Conservation (phyloP, 92 coral and sea anemone species). For the Bergia sp. region DNA sequence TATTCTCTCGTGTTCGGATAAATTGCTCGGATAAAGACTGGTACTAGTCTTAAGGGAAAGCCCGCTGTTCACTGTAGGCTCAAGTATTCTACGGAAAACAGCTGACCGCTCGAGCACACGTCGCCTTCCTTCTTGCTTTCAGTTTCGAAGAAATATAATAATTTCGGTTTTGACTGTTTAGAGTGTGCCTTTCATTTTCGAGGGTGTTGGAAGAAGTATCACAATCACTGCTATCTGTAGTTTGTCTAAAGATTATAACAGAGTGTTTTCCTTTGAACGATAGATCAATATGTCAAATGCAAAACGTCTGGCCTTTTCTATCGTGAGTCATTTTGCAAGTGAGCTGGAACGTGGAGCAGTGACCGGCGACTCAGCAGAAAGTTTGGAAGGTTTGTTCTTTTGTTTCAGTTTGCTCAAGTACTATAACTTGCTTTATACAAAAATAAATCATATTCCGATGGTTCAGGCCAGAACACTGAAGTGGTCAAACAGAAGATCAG, state of each 20-base stretch:
- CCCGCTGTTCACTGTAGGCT: conserved; percentile 37
- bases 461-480: background rate
- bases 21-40: background rate
- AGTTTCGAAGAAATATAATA: background rate
- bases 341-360: conserved; percentile 67
- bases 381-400: conserved; percentile 81
- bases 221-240: background rate
- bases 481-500: background rate
- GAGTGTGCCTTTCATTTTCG: background rate
- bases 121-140: background rate
- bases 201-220: background rate
- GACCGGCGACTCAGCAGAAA: conserved; percentile 91
- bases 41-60: conserved; percentile 22
- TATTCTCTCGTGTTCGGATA: background rate
- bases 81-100: conserved; percentile 2
- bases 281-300: conserved; percentile 75
- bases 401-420: background rate
- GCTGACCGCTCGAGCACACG: background rate
- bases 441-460: too few relatives aligned
- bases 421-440: too few relatives aligned
- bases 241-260: background rate
- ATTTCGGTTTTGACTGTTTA: background rate
- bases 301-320: conserved; percentile 77
- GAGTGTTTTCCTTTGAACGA: background rate
- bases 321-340: conserved; percentile 76